Evolutionary conservation across 2,113 vertebrate genomes (phyloP).

Genomic region (Ginglymostoma cirratum): DNA sequence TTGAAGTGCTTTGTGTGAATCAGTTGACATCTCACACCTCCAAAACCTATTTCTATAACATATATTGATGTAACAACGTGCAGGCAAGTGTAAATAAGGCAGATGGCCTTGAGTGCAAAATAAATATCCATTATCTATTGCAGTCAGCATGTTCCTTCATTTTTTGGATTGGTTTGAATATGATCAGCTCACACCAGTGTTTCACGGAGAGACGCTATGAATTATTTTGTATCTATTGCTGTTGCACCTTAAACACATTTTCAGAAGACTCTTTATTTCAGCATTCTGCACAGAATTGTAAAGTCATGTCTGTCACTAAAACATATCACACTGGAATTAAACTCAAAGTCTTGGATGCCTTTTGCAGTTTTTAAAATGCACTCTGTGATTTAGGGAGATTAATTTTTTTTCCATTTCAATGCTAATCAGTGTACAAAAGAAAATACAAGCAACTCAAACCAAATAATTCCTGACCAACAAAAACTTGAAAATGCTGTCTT

Average conservation of each 20-base stretch:
- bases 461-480: background rate
- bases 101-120: background rate
- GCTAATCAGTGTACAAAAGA: background rate
- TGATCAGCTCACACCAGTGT: background rate
- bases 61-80: constrained; percentile 30
- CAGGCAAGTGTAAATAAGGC: constrained; percentile 2
- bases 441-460: background rate
- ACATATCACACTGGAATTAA: background rate
- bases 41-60: constrained; percentile 32
- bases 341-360: background rate
- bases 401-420: background rate
- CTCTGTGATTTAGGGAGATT: background rate
- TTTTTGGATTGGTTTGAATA: background rate
- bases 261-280: background rate
- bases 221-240: background rate
- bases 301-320: background rate
- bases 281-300: background rate
- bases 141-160: background rate
- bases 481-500: background rate
- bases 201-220: background rate
- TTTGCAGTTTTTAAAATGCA: background rate
- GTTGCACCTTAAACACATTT: background rate
- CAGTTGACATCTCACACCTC: constrained; percentile 26
- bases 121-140: background rate
- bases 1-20: constrained; percentile 30